A percentile compares a stretch with the other conserved stretches of the same genome.
These are phyloP conservation scores for Osedax frankpressi DNA, from an alignment of 2,888 invertebrate species.

Conservation along the genomic window DNA sequence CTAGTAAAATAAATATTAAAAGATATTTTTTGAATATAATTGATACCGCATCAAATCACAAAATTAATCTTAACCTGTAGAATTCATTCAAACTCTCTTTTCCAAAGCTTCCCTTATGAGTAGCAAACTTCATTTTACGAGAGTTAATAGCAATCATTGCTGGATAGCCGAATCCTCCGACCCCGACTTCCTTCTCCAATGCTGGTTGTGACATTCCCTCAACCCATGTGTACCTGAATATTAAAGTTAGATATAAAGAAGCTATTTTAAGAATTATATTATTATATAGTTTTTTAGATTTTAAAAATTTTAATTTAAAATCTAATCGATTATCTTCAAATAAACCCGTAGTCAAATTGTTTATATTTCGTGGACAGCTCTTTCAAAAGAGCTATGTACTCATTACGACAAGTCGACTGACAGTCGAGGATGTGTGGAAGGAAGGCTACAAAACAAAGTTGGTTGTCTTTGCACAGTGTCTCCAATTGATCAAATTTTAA, in stretches of 20 bases:
- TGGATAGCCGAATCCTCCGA: conserved; percentile 97
- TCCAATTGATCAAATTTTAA: conserved; percentile 52
- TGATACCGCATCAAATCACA: too few species aligned
- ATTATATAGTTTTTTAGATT: too few species aligned
- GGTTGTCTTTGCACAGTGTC: conserved; percentile 68
- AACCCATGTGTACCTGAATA: conserved; percentile 55
- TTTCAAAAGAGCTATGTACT: conserved; percentile 63
- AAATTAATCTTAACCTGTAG: conserved; percentile 52
- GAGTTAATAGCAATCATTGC: conserved; percentile 91
- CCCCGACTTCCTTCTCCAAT: conserved; percentile 75
- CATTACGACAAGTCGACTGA: conserved; percentile 75
- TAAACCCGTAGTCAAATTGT: conserved; percentile 81
- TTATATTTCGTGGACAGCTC: conserved; percentile 77
- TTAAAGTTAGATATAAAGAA: background rate
- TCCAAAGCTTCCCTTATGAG: conserved; percentile 77
- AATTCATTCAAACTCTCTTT: conserved; percentile 89
- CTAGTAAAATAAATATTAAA: background rate
- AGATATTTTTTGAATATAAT: background rate
- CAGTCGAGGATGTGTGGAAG: conserved; percentile 92
- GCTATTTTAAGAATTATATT: too few species aligned
- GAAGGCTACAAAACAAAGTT: conserved; percentile 78
- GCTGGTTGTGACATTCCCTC: conserved; percentile 75
- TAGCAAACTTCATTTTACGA: conserved; percentile 89
- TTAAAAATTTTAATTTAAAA: too few species aligned
- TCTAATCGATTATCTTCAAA: too few species aligned